phyloP scores from a whole-genome alignment of 2,797 vertebrate species.

The Oophaga sylvatica region DNA sequence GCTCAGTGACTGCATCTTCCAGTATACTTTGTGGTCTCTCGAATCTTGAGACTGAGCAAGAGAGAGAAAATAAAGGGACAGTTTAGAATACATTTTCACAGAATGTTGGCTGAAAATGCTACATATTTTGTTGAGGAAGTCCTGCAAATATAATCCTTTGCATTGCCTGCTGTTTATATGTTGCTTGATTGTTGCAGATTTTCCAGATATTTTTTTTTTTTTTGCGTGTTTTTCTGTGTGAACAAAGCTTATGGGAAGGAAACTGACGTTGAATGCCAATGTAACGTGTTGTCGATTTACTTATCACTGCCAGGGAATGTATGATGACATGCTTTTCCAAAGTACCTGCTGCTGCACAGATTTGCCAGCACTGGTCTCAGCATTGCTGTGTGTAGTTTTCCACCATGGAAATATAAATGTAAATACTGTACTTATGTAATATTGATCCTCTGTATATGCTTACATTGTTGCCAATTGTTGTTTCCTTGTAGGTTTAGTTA shows the following conservation, averaged over 20 bases:
- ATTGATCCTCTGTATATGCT: too few species aligned
- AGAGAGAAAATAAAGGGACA: too few species aligned
- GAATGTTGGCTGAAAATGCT: too few species aligned
- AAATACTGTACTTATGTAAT: background rate
- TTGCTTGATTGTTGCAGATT: background rate
- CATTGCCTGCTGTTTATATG: background rate
- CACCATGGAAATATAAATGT: background rate
- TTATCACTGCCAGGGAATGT: background rate
- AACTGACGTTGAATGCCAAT: background rate
- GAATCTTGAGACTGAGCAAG: too few species aligned
- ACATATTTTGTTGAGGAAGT: too few species aligned
- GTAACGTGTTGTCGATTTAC: background rate
- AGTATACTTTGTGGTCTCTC: too few species aligned
- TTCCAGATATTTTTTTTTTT: background rate
- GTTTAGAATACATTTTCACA: too few species aligned
- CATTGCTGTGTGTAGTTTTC: background rate
- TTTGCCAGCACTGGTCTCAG: background rate
- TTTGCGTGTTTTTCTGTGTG: background rate
- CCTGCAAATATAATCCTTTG: too few species aligned
- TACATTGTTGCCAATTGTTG: too few species aligned
- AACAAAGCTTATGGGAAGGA: background rate
- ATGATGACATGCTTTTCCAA: background rate
- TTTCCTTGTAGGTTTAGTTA: too few species aligned
- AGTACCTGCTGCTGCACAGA: background rate
- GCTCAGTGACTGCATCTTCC: too few species aligned